Conservation (phyloP, 1,140 invertebrate genomes). For the Polyergus mexicanus region DNA sequence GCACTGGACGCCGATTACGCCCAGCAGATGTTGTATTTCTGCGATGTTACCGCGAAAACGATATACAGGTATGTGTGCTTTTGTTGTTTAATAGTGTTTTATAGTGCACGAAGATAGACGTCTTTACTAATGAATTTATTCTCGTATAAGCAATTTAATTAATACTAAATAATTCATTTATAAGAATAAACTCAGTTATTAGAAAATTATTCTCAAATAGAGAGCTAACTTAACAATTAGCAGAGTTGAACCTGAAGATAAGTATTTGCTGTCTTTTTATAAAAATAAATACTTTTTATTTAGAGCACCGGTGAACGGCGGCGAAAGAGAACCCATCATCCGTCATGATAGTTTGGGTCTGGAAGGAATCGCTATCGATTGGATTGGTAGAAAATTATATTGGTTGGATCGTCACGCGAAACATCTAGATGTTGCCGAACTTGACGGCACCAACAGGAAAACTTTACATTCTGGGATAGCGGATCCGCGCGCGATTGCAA, state of each 20-base stretch:
- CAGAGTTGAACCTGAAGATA: too few relatives aligned
- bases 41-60: constrained; percentile 97
- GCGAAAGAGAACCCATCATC: constrained; percentile 93
- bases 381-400: constrained; percentile 98
- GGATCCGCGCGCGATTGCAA: constrained; percentile 97
- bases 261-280: too few relatives aligned
- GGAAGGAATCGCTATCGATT: constrained; percentile 98
- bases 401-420: constrained; percentile 99
- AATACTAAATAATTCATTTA: neutral
- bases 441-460: constrained; percentile 96
- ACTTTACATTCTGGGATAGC: constrained; percentile 95
- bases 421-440: constrained; percentile 96
- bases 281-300: neutral
- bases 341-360: constrained; percentile 97
- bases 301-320: constrained; percentile 83
- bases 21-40: constrained; percentile 96
- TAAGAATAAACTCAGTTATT: neutral
- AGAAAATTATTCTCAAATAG: neutral
- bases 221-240: neutral
- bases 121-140: too few relatives aligned
- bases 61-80: constrained; percentile 90
- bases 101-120: neutral
- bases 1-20: constrained; percentile 97
- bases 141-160: too few relatives aligned
- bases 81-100: neutral